Percentiles rank a stretch among this genome's conserved stretches.
Evolutionary conservation across 2,888 invertebrate species (phyloP).

Genomic region (Meteorus cinctellus): DNA sequence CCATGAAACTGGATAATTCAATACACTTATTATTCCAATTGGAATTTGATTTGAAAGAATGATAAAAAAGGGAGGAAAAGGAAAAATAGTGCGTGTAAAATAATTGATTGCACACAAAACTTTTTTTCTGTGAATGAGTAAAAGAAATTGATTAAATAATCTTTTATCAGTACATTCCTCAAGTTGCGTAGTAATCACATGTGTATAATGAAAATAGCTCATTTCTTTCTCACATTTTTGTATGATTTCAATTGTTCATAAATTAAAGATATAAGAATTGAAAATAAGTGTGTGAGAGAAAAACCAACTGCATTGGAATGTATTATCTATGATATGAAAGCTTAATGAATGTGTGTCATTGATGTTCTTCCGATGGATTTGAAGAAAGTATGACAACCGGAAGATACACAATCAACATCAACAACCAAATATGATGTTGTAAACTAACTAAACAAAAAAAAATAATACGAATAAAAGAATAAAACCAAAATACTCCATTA

Average conservation of each 20-base stretch:
- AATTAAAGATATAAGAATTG: constrained; percentile 10
- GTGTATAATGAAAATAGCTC: background rate
- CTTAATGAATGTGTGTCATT: background rate
- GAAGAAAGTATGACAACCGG: background rate
- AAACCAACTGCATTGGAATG: background rate
- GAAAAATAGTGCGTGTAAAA: background rate
- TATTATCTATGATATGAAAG: background rate
- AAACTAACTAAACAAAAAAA: background rate
- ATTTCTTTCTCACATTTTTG: background rate
- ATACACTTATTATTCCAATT: constrained; percentile 6
- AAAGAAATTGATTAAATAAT: background rate
- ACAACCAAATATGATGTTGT: background rate
- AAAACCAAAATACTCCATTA: constrained; percentile 40
- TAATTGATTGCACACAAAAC: background rate
- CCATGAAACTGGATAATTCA: background rate
- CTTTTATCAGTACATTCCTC: constrained; percentile 23
- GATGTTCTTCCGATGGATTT: background rate
- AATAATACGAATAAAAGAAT: constrained; percentile 7
- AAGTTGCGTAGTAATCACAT: background rate
- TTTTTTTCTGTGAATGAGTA: background rate
- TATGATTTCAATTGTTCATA: constrained; percentile 3
- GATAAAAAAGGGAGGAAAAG: background rate
- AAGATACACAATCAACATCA: constrained; percentile 8
- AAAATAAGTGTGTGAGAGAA: constrained; percentile 4
- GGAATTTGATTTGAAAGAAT: background rate